Evolutionary conservation across 1,140 invertebrate genomes (phyloP).

Genomic region (Lepidurus apus): DNA sequence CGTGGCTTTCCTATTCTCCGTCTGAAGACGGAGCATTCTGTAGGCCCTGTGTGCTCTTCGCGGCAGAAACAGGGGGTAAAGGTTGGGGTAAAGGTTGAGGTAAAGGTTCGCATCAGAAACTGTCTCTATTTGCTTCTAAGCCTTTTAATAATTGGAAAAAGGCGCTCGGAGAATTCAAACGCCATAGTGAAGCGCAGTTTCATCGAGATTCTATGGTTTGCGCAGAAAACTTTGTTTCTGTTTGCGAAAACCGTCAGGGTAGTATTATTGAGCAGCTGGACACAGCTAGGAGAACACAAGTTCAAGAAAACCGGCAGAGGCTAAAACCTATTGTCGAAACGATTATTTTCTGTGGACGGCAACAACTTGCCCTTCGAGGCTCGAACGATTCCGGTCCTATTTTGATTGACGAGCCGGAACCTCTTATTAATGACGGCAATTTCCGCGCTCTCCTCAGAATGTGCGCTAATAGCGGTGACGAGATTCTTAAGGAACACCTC

Average conservation of each 20-base stretch:
- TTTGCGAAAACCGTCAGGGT: background rate
- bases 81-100: too few relatives aligned
- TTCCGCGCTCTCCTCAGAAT: too few relatives aligned
- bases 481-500: too few relatives aligned
- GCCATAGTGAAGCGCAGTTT: background rate
- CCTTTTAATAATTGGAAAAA: too few relatives aligned
- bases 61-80: background rate
- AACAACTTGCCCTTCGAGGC: constrained; percentile 28
- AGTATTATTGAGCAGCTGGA: background rate
- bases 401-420: too few relatives aligned
- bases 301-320: constrained; percentile 26
- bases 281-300: background rate
- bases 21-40: background rate
- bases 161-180: too few relatives aligned
- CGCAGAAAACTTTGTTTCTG: background rate
- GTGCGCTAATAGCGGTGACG: too few relatives aligned
- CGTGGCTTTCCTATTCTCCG: background rate
- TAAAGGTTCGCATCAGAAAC: background rate
- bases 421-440: too few relatives aligned
- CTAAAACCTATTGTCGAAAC: constrained; percentile 21
- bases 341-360: constrained; percentile 23
- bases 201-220: background rate
- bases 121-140: too few relatives aligned
- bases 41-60: background rate
- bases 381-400: background rate